Evolutionary conservation across 2,113 vertebrate species (phyloP).

Genomic region (Ariopsis seemanni): DNA sequence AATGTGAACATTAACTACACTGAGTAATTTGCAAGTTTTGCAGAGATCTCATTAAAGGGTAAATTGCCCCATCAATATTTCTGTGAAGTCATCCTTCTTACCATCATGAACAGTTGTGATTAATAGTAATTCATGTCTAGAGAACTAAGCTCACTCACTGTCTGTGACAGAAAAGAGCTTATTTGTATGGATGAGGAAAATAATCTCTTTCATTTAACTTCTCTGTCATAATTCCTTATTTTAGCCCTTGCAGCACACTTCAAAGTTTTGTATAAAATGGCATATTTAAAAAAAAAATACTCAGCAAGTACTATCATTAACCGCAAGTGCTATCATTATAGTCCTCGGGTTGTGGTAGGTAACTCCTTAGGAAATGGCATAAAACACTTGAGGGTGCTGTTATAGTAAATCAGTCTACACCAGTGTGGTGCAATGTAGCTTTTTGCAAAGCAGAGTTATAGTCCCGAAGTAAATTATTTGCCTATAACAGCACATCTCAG

Average conservation of each 20-base stretch:
- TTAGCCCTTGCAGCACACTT: neutral
- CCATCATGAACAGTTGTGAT: neutral
- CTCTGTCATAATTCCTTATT: neutral
- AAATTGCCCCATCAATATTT: slow-evolving; percentile 43
- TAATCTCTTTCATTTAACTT: neutral
- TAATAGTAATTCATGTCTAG: slow-evolving; percentile 1
- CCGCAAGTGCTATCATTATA: too few relatives aligned
- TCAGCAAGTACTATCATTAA: neutral
- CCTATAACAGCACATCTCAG: too few relatives aligned
- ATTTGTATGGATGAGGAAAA: neutral
- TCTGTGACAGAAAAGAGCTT: neutral
- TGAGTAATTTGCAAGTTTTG: slow-evolving; percentile 45
- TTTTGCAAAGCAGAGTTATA: too few relatives aligned
- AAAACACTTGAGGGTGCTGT: neutral
- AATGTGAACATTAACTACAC: slow-evolving; percentile 50
- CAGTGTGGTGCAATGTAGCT: too few relatives aligned
- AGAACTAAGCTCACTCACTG: neutral
- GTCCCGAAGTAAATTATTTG: too few relatives aligned
- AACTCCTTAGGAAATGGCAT: neutral
- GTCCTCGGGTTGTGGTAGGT: neutral
- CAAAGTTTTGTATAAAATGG: neutral
- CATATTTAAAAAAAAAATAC: neutral
- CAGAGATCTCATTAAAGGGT: slow-evolving; percentile 38
- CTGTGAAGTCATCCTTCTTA: slow-evolving; percentile 19
- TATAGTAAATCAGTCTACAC: too few relatives aligned